These are phyloP conservation scores for Sprattus sprattus DNA, from an alignment of 2,113 vertebrate species.

Conservation along the genomic window DNA sequence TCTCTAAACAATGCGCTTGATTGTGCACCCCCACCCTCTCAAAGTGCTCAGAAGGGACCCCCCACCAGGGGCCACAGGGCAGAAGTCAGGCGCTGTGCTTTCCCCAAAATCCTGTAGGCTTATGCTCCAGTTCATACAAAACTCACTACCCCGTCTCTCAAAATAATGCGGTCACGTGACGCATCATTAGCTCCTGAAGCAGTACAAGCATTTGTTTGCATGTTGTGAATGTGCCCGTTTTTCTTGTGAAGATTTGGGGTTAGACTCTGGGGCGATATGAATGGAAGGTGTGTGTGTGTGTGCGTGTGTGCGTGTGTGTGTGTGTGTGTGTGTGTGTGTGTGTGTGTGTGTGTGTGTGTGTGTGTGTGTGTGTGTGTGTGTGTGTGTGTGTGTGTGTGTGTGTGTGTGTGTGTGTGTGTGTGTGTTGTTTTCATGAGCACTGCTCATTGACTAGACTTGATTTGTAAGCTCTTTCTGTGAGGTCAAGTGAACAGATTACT, in stretches of 20 bases:
- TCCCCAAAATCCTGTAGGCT: slow-evolving; percentile 31
- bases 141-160: slow-evolving; percentile 3
- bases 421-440: background rate
- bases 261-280: background rate
- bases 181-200: background rate
- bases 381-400: background rate
- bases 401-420: background rate
- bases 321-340: background rate
- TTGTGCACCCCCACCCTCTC: slow-evolving; percentile 25
- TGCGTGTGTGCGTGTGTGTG: too few species aligned
- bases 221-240: background rate
- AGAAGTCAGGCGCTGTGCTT: slow-evolving; percentile 29
- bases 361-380: background rate
- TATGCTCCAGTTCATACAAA: slow-evolving; percentile 24
- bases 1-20: slow-evolving; percentile 42
- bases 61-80: slow-evolving; percentile 10
- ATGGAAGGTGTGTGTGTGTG: background rate
- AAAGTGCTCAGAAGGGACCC: background rate
- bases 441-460: slow-evolving; percentile 4
- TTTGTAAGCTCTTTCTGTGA: slow-evolving; percentile 4
- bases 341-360: background rate
- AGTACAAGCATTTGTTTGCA: background rate
- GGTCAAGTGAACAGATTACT: background rate
- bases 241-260: background rate
- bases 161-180: slow-evolving; percentile 23